phyloP scores from a whole-genome alignment of 35 echinoderm and acorn worm species.

The Patiria miniata region DNA sequence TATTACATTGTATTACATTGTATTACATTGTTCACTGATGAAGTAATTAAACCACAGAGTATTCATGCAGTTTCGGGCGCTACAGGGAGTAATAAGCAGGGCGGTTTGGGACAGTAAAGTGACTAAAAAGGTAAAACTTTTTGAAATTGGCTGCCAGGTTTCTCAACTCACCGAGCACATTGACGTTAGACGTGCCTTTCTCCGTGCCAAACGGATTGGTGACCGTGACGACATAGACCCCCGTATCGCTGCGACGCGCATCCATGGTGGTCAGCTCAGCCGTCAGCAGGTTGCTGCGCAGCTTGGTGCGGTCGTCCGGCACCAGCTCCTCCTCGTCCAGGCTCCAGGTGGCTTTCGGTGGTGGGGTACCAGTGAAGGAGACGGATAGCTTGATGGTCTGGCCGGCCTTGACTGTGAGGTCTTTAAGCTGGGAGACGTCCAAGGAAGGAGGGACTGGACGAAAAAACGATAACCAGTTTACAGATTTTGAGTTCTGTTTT shows the following conservation, averaged over 20 bases:
- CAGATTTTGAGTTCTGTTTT: too few species aligned
- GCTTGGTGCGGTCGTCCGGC: slow-evolving; percentile 72
- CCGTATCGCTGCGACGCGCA: slow-evolving; percentile 58
- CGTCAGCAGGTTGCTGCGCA: slow-evolving; percentile 26
- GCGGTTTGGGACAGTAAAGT: too few species aligned
- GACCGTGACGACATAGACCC: slow-evolving; percentile 75
- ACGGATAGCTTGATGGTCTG: slow-evolving; percentile 75
- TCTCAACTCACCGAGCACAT: slow-evolving; percentile 75
- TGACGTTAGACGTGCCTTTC: slow-evolving; percentile 66
- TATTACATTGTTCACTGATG: too few species aligned
- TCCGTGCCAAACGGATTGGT: slow-evolving; percentile 83
- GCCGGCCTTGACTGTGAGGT: slow-evolving; percentile 84
- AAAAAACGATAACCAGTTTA: slow-evolving; percentile 21
- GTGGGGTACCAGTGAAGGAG: slow-evolving; percentile 71
- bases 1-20: too few species aligned
- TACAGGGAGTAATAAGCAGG: too few species aligned
- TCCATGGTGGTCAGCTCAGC: slow-evolving; percentile 42
- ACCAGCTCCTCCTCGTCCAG: slow-evolving; percentile 60
- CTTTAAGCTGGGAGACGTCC: slow-evolving; percentile 63
- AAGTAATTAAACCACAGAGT: too few species aligned
- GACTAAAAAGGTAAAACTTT: too few species aligned
- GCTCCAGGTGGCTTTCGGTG: slow-evolving; percentile 73
- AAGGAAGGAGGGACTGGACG: slow-evolving; percentile 82
- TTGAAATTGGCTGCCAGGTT: too few species aligned
- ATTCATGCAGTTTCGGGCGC: too few species aligned